Evolutionary conservation across 2,797 vertebrate species (phyloP), one percentile per base, ranked within the genome.

Genomic region (Neopelma chrysocephalum): DNA sequence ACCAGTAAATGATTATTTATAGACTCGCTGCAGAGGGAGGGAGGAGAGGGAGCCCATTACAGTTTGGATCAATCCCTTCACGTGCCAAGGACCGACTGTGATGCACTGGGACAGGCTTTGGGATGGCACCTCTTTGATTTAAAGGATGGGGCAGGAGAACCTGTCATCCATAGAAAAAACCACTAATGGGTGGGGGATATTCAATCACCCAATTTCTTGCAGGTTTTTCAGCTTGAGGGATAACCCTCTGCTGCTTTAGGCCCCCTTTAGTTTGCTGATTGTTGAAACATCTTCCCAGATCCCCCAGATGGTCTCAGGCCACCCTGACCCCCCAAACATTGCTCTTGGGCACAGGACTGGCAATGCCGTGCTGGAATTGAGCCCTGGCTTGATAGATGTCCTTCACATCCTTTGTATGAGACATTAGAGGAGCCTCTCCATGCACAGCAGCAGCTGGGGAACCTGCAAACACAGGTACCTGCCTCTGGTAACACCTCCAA

Each of bases 341-440:
- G 23, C 54, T 84, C 29, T 4, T 4, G 47, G 64, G 57, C 34
- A 34, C 43, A 13, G 5, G 38, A 23, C 17, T 8, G 16, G 58
- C 15, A 17, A 1, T 0, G 0, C 20, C 6, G 2, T 4, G 1
- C 3, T 15, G 53, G 25, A 75, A 11, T 11, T 0, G 17, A 82
- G 68, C 25, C 40, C 50, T 38, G 31, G 38, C 42, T 51, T 5
- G 5, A 20, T 20, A 43, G n/a, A 14, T 3, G 4, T 9, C 45
- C 31, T 40, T n/a, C 48, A 1, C 5, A 10, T 72, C 14, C 60
- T 61, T 15, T 2, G 5, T 19, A 26, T 3, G 3, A 9, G 43
- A 3, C 3, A 5, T 29, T 0, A 12, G 77, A 62, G 73, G 22
- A 68, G 45, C 10, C 50, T 48, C 12, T 65, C 10, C 11, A 3